Evolutionary conservation across 64 coral and sea anemone genomes (phyloP), one percentile per base, ranked within the genome.

Genomic region (Porites lutea): DNA sequence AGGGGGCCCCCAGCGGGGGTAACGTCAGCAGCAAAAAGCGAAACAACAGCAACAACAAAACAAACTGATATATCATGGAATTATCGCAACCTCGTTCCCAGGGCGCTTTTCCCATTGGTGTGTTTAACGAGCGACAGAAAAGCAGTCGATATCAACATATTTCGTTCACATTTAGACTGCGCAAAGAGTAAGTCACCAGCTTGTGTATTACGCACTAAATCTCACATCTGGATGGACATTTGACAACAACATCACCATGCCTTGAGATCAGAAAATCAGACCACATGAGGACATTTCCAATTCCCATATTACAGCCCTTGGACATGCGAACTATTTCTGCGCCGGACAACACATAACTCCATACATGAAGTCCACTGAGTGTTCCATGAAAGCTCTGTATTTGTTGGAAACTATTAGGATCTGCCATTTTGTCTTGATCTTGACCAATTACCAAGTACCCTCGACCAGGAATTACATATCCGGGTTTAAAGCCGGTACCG

Each of bases 241-340:
- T 46, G 5, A 74, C 45, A 15, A 46, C 43, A 27, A 74, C 72
- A 46, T 74, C 44, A 46, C 62, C 62, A 19, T 74, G 45, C 12
- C 8, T 74, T 5, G 72, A 74, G 13, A 74, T 43, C 27, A 48
- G 11, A 58, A 82, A 82, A 22, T 65, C 15, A 43, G 76, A 43
- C 88, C 75, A 90, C 11, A 27, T 78, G 18, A 90, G 64, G 46
- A 79, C 61, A 50, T 67, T 61, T 13, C 74, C 88, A 53, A 7
- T 53, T 22, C 37, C 59, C 51, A 71, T 49, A 19, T 75, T 82
- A 55, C 85, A 88, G 15, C 16, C 18, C 15, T 46, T 74, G 68
- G 13, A 68, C 85, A 88, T 88, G 52, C 65, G 65, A 44, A 18
- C 20, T 72, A 74, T 88, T 45, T 72, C 85, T 1, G 73, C 13